phyloP scores from a whole-genome alignment of 2,888 invertebrate genomes.

The Diaperis boleti region DNA sequence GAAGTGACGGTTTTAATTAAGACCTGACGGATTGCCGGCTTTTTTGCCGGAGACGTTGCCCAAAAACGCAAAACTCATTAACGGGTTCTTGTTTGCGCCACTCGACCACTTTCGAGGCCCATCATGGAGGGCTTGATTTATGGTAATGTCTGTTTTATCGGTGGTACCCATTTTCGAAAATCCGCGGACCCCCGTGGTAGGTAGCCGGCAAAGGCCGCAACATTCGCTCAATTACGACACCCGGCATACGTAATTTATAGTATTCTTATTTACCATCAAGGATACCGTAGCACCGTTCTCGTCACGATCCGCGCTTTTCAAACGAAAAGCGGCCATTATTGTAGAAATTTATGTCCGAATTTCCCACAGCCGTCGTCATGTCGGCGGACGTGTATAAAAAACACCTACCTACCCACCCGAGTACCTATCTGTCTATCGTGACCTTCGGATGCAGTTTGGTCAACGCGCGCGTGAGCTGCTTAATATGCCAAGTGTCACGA shows the following conservation, averaged over 20 bases:
- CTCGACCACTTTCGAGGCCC: background rate
- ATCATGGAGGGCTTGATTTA: too few relatives aligned
- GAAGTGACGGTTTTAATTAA: slow-evolving; percentile 23
- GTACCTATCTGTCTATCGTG: too few relatives aligned
- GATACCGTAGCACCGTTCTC: slow-evolving; percentile 1
- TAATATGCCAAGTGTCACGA: slow-evolving; percentile 61
- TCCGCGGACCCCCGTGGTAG: too few relatives aligned
- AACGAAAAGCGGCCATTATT: background rate
- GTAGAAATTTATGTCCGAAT: background rate
- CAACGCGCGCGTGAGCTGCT: slow-evolving; percentile 59
- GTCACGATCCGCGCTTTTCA: slow-evolving; percentile 9
- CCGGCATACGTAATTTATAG: background rate
- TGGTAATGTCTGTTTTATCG: too few relatives aligned
- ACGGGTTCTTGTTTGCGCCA: slow-evolving; percentile 2
- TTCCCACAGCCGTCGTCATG: slow-evolving; percentile 9
- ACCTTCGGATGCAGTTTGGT: slow-evolving; percentile 58
- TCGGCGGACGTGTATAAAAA: slow-evolving; percentile 5
- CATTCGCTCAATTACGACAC: background rate
- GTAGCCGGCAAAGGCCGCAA: too few relatives aligned
- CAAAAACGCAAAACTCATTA: slow-evolving; percentile 23
- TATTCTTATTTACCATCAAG: slow-evolving; percentile 11
- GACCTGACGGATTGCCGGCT: slow-evolving; percentile 1
- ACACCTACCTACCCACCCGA: too few relatives aligned
- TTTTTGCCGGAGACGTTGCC: background rate
- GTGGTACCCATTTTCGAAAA: too few relatives aligned